phyloP scores from a whole-genome alignment of 2,113 vertebrate genomes.

The Corythornis madagascariensis region DNA sequence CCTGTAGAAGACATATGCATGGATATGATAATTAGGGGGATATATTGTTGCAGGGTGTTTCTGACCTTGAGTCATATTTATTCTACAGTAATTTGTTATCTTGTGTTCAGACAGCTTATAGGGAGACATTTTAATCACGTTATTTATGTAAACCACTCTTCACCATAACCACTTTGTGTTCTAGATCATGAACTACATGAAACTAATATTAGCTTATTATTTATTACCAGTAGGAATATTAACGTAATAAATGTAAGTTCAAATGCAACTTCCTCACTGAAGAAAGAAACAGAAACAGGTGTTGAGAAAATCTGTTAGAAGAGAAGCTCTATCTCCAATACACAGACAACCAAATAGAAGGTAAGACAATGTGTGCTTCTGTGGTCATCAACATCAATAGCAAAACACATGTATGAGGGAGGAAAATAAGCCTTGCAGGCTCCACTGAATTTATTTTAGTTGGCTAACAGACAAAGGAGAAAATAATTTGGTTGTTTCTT shows the following conservation, averaged over 20 bases:
- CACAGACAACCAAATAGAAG: not conserved
- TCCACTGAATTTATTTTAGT: not conserved
- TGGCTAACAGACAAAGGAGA: conserved; percentile 10
- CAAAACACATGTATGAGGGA: not conserved
- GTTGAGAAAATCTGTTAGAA: not conserved
- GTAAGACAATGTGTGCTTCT: not conserved
- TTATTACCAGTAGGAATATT: not conserved
- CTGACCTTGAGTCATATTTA: not conserved
- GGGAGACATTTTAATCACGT: not conserved
- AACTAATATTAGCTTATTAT: not conserved
- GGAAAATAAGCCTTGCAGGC: not conserved
- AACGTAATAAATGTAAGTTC: not conserved
- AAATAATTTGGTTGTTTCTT: not conserved
- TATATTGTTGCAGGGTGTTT: not conserved
- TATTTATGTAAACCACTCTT: not conserved
- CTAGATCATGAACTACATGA: not conserved
- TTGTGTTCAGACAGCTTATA: not conserved
- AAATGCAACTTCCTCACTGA: not conserved
- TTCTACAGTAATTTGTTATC: not conserved
- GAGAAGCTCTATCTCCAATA: not conserved
- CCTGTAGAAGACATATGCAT: not conserved
- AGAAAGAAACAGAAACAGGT: not conserved
- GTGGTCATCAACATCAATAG: not conserved
- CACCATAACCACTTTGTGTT: fast-evolving
- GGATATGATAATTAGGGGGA: not conserved